These are phyloP conservation scores for Mastomys coucha DNA, from an alignment of 2,113 vertebrate genomes.

Conservation along the genomic window DNA sequence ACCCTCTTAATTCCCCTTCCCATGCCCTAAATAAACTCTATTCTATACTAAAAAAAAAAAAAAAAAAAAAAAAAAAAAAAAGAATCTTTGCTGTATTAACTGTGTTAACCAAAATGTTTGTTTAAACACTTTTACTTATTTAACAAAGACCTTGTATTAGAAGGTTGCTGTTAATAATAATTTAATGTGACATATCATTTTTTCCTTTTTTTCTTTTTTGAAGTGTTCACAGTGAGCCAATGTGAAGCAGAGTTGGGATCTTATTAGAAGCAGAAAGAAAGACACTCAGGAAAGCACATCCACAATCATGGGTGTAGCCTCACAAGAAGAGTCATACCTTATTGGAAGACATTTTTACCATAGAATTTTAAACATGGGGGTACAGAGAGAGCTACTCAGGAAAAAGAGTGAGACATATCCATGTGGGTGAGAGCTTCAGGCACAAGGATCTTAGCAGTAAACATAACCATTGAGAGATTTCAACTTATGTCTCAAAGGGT, in stretches of 20 bases:
- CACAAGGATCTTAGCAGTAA: not conserved
- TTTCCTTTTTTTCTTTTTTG: not conserved
- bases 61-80: no score
- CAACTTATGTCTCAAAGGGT: not conserved
- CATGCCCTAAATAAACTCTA: no score
- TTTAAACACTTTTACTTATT: not conserved
- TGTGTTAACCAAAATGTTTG: constrained; percentile 20
- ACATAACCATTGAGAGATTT: not conserved
- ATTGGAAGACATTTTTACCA: not conserved
- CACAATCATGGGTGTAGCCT: not conserved
- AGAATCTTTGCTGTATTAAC: not conserved
- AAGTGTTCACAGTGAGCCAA: not conserved
- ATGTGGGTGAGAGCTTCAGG: not conserved
- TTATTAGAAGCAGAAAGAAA: not conserved
- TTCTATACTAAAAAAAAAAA: no score
- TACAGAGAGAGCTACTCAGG: not conserved
- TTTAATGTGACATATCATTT: not conserved
- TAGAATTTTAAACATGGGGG: not conserved
- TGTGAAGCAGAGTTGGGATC: not conserved
- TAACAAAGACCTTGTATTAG: constrained; percentile 32
- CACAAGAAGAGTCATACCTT: not conserved
- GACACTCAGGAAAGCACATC: not conserved
- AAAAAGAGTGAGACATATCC: not conserved
- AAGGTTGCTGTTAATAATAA: constrained; percentile 41
- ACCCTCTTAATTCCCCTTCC: no score